Evolutionary conservation across 2,888 invertebrate genomes (phyloP).

Genomic region (Tubulanus polymorphus): DNA sequence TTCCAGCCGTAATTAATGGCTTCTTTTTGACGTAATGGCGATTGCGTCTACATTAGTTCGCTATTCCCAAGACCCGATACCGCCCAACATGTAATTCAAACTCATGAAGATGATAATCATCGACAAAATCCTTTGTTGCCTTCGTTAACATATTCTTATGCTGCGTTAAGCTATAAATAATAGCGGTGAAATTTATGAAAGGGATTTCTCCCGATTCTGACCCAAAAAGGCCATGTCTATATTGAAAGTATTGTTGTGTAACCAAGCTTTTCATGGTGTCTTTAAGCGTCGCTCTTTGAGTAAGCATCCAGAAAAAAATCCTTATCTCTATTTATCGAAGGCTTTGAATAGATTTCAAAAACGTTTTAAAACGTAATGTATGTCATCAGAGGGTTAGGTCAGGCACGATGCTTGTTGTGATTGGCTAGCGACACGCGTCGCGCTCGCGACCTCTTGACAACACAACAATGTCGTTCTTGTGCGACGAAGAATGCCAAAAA

Average conservation of each 20-base stretch:
- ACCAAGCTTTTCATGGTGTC: neutral
- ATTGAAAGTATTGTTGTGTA: neutral
- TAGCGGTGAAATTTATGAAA: neutral
- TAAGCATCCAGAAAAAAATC: neutral
- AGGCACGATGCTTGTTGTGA: neutral
- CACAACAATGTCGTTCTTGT: neutral
- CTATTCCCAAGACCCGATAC: too few species aligned
- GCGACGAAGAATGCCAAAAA: neutral
- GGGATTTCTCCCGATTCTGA: neutral
- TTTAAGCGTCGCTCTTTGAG: neutral
- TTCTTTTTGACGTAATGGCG: too few species aligned
- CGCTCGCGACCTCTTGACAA: neutral
- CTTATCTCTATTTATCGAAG: neutral
- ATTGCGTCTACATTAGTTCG: too few species aligned
- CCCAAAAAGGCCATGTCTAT: neutral
- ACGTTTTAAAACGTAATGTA: neutral
- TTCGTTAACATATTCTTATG: too few species aligned
- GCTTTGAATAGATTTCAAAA: neutral
- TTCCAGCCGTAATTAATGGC: too few species aligned
- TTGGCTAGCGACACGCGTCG: neutral
- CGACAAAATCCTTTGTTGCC: too few species aligned
- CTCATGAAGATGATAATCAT: too few species aligned
- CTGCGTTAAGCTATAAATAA: neutral
- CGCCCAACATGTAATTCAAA: too few species aligned
- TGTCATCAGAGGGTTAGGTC: neutral